Base-by-base conservation (phyloP, 2,113 vertebrate species). In the Martes martes region DNA sequence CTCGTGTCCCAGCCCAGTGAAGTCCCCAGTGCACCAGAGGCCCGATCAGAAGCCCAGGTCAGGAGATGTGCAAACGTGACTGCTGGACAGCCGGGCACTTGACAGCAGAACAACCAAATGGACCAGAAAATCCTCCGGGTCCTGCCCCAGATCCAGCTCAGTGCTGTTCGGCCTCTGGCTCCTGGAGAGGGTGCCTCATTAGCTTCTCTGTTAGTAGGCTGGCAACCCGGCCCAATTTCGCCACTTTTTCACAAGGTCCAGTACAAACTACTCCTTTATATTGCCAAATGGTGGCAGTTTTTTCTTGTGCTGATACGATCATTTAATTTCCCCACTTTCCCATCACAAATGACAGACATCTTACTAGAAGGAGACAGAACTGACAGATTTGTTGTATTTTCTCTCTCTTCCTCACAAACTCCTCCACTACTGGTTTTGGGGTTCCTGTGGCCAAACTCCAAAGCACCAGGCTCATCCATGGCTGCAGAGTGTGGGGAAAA, bases 121-220 rank as follows among this genome's bases (percentile, higher is more conserved):
- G 24, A 5, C 24, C 0, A n/a, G 81, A 61, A n/a, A 71, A 24
- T 3, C 13, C 19, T 55, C 33, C 16, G 73, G 73, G 36, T 0
- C 3, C 0, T 0, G n/a, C 50, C 1, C 36, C 61, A 5, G 61
- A 1, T 0, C 4, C 0, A 15, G 55, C 88, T 36, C 7, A 3
- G 74, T 8, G 16, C 88, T 39, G n/a, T 26, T 10, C 4, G 47
- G 45, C 21, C 18, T 16, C 78, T 16, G 95, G 91, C 18, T 59
- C 87, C 33, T 1, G 23, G 26, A 61, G 65, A 45, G 14, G 89
- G 78, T 36, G 21, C 23, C 23, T 61, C 6, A 16, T 28, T 18
- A 15, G 55, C 2, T 50, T 59, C 23, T 19, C 47, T 11, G 6
- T 8, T 33, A 7, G 63, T 23, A 82, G 74, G 50, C 6, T 4